phyloP scores from a whole-genome alignment of 2,113 vertebrate genomes.

The Neogobius melanostomus region DNA sequence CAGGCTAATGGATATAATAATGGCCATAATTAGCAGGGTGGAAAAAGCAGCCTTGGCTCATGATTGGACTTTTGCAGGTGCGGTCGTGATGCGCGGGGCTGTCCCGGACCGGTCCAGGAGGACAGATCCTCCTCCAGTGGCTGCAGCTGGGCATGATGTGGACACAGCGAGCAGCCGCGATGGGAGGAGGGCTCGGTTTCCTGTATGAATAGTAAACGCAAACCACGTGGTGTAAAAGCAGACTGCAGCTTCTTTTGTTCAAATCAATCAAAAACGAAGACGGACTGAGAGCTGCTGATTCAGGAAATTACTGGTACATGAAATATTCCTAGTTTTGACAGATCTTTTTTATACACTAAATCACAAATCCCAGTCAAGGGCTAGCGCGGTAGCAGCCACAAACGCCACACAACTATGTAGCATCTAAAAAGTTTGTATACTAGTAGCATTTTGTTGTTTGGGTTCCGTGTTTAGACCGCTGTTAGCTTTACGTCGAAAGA shows the following conservation, averaged over 20 bases:
- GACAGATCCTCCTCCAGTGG: neutral
- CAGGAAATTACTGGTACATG: constrained; percentile 70
- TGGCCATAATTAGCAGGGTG: too few relatives aligned
- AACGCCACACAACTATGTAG: neutral
- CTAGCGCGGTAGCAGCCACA: neutral
- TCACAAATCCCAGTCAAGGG: neutral
- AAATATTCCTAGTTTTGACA: constrained; percentile 32
- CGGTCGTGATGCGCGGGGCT: too few relatives aligned
- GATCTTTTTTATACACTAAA: neutral
- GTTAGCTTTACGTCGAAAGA: constrained; percentile 57
- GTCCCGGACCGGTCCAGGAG: too few relatives aligned
- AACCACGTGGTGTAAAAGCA: constrained; percentile 87
- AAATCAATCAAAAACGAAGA: constrained; percentile 85
- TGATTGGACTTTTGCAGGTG: too few relatives aligned
- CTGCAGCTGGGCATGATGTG: neutral
- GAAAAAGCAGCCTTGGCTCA: too few relatives aligned
- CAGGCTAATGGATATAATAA: too few relatives aligned
- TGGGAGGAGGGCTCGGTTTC: constrained; percentile 34
- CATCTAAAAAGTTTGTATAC: constrained; percentile 49
- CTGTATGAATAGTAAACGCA: constrained; percentile 65
- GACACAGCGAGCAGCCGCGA: neutral
- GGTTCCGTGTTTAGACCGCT: constrained; percentile 54
- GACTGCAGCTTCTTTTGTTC: constrained; percentile 92
- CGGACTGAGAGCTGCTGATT: constrained; percentile 73
- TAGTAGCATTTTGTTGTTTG: constrained; percentile 26